Conservation (phyloP, 2,888 invertebrate species). For the Drosophila maculinotata region DNA sequence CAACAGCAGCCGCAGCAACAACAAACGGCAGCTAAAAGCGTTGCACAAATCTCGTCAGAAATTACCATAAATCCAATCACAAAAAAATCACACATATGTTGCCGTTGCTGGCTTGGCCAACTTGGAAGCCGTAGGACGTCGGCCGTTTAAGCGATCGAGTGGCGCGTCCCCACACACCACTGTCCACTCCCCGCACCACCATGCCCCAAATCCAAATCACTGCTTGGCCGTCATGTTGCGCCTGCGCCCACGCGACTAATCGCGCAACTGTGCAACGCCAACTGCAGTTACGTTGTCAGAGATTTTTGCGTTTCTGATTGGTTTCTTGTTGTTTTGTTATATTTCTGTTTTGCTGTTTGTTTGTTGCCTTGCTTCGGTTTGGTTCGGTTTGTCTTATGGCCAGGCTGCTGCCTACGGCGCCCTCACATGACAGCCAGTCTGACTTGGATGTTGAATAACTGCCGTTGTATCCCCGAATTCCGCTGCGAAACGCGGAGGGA, state of each 20-base stretch:
- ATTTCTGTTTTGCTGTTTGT: constrained; percentile 23
- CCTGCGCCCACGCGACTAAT: constrained; percentile 76
- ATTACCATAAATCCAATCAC: constrained; percentile 80
- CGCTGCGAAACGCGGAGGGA: too few species aligned
- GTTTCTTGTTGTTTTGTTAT: constrained; percentile 32
- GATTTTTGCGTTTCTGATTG: constrained; percentile 70
- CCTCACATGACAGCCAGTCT: constrained; percentile 69
- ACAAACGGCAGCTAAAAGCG: constrained; percentile 63
- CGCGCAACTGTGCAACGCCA: constrained; percentile 73
- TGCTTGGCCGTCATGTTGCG: constrained; percentile 78
- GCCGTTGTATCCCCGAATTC: constrained; percentile 54
- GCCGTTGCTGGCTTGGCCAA: constrained; percentile 56
- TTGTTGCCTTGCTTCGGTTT: not conserved
- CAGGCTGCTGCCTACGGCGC: constrained; percentile 63
- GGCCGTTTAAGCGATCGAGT: constrained; percentile 60
- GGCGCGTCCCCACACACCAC: constrained; percentile 8
- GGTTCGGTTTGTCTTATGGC: constrained; percentile 11
- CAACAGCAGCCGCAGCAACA: constrained; percentile 40
- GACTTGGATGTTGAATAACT: constrained; percentile 66
- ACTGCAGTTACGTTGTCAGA: constrained; percentile 75
- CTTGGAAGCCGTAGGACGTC: constrained; percentile 71
- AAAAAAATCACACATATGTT: constrained; percentile 65
- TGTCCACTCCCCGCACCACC: not conserved
- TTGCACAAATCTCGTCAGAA: constrained; percentile 78
- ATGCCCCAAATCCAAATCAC: constrained; percentile 45